A percentile compares a stretch with the other conserved stretches of the same genome.
Conservation (phyloP, 1,140 invertebrate genomes). For the Drosophila sp. region DNA sequence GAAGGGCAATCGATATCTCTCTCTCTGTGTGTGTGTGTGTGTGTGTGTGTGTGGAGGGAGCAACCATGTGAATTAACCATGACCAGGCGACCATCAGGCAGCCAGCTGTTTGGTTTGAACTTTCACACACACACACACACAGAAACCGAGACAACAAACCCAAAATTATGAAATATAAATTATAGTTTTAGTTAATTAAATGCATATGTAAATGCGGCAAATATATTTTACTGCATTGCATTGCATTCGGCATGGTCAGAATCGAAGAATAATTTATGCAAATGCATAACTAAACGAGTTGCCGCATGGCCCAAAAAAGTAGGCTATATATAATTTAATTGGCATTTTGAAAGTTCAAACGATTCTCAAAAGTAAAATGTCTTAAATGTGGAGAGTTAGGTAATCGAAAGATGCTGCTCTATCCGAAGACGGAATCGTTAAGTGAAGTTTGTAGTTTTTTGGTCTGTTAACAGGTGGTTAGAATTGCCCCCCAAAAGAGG, state of each 20-base stretch:
- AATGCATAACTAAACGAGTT: conserved; percentile 3
- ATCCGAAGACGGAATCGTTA: too few species aligned
- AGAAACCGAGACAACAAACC: conserved; percentile 16
- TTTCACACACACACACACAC: not conserved
- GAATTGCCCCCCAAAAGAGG: too few species aligned
- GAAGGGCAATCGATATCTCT: conserved; percentile 64
- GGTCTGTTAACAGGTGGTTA: too few species aligned
- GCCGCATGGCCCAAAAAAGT: not conserved
- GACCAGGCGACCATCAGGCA: conserved; percentile 26
- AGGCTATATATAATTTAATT: not conserved
- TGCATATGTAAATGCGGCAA: conserved; percentile 27
- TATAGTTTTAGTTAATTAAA: conserved; percentile 55
- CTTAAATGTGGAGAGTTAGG: too few species aligned
- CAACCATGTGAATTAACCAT: conserved; percentile 66
- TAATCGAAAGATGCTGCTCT: too few species aligned
- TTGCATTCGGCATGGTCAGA: not conserved
- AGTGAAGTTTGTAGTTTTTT: too few species aligned
- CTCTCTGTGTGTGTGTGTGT: not conserved
- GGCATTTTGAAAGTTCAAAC: too few species aligned
- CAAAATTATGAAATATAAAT: conserved; percentile 63
- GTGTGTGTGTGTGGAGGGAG: not conserved
- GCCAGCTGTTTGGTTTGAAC: conserved; percentile 26
- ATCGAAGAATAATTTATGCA: conserved; percentile 34
- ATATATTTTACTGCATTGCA: conserved; percentile 55
- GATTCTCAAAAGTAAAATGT: too few species aligned